phyloP scores from a whole-genome alignment of 1,140 invertebrate species.

The Brachionus calyciflorus region DNA sequence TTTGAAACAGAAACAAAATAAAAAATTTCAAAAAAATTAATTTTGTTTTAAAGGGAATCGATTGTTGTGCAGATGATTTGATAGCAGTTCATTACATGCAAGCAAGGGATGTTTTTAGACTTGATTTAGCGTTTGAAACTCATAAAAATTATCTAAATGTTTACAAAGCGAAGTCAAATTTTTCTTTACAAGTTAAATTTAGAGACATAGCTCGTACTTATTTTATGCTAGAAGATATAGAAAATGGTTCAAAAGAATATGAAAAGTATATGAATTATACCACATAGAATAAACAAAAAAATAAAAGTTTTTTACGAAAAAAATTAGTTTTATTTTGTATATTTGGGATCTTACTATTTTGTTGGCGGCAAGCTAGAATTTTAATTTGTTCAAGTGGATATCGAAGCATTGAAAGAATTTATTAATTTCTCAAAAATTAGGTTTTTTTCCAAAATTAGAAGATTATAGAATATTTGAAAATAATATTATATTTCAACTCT shows the following conservation, averaged over 20 bases:
- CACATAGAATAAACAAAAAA: no score
- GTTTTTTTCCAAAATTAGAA: no score
- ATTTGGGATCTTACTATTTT: no score
- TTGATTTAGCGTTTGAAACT: background rate
- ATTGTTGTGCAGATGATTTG: constrained; percentile 91
- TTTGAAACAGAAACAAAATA: background rate
- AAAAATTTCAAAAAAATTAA: background rate
- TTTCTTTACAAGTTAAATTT: background rate
- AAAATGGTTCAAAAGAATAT: background rate
- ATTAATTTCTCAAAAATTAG: no score
- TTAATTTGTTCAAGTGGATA: no score
- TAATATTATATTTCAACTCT: no score
- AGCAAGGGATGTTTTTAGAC: background rate
- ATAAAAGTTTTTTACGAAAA: no score
- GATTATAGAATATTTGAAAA: no score
- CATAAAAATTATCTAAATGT: background rate
- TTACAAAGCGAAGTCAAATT: background rate
- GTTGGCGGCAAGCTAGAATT: no score
- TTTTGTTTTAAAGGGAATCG: constrained; percentile 70
- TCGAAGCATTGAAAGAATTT: no score
- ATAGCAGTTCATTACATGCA: constrained; percentile 91
- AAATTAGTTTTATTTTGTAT: no score
- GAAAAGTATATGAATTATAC: background rate
- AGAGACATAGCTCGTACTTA: background rate
- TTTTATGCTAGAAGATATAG: constrained; percentile 9